phyloP scores from a whole-genome alignment of 2,113 vertebrate genomes.

The Dasyornis broadbenti region DNA sequence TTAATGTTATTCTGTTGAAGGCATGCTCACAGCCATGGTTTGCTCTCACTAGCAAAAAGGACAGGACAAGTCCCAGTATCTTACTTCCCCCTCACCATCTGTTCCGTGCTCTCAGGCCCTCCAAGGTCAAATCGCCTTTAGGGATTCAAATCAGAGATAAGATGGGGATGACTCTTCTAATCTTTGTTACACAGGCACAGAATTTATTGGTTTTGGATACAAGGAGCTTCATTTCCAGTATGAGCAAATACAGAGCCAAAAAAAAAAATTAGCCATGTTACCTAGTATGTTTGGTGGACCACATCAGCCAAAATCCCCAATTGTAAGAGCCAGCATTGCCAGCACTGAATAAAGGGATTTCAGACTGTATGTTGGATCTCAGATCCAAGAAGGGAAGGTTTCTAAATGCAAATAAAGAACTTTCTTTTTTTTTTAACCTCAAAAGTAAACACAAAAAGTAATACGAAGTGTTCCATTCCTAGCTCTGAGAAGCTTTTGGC shows the following conservation, averaged over 20 bases:
- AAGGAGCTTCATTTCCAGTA: neutral
- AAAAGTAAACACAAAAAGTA: neutral
- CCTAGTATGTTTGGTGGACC: neutral
- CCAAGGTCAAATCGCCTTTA: constrained; percentile 30
- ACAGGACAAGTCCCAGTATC: neutral
- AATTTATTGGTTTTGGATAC: constrained; percentile 30
- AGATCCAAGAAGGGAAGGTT: neutral
- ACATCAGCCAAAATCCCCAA: neutral
- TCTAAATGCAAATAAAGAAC: neutral
- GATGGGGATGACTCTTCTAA: constrained; percentile 20
- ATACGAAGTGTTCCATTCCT: neutral
- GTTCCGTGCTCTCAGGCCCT: neutral
- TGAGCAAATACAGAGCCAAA: neutral
- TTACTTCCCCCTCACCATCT: constrained; percentile 3
- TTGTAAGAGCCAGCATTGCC: neutral
- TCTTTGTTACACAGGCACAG: neutral
- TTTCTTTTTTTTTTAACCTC: neutral
- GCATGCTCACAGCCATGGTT: neutral
- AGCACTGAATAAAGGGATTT: neutral
- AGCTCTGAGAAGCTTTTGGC: neutral
- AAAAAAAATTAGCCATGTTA: neutral
- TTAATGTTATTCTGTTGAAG: neutral
- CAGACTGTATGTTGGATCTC: neutral
- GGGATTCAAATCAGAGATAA: constrained; percentile 32
- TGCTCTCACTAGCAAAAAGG: neutral